Evolutionary conservation across 2,797 vertebrate genomes (phyloP).

Genomic region (Fistularia commersonii): DNA sequence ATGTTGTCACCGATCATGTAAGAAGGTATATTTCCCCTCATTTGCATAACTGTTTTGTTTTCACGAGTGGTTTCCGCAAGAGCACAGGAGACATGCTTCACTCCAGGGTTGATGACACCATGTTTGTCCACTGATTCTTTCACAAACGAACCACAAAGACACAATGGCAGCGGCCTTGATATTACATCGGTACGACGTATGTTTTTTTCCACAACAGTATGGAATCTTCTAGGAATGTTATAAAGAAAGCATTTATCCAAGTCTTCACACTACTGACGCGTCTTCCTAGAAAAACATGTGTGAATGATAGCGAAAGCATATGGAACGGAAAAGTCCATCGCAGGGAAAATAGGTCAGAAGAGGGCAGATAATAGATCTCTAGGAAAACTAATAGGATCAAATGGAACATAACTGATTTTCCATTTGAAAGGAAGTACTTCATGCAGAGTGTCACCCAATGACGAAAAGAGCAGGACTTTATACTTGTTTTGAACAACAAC

Average conservation of each 20-base stretch:
- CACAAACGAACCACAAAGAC: too few relatives aligned
- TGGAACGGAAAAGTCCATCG: not conserved
- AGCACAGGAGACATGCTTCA: too few relatives aligned
- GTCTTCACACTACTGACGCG: slow-evolving; percentile 21
- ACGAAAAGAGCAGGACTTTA: not conserved
- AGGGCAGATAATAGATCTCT: not conserved
- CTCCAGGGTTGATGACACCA: too few relatives aligned
- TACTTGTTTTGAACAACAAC: not conserved
- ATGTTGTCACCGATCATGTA: too few relatives aligned
- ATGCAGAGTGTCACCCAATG: not conserved
- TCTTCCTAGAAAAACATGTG: slow-evolving; percentile 22
- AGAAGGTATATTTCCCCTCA: too few relatives aligned
- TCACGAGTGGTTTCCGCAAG: too few relatives aligned
- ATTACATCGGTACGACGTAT: too few relatives aligned
- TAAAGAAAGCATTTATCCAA: slow-evolving; percentile 8
- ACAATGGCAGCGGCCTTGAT: too few relatives aligned
- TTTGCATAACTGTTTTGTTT: too few relatives aligned
- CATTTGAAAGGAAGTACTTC: slow-evolving; percentile 1
- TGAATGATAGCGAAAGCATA: slow-evolving; percentile 26
- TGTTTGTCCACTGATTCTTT: too few relatives aligned
- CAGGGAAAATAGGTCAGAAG: not conserved
- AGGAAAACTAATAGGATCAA: not conserved
- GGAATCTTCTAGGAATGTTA: too few relatives aligned
- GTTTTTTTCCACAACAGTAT: too few relatives aligned
- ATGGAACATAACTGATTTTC: not conserved